Conservation (phyloP, 1,140 invertebrate genomes). For the Drosophila tristis region DNA sequence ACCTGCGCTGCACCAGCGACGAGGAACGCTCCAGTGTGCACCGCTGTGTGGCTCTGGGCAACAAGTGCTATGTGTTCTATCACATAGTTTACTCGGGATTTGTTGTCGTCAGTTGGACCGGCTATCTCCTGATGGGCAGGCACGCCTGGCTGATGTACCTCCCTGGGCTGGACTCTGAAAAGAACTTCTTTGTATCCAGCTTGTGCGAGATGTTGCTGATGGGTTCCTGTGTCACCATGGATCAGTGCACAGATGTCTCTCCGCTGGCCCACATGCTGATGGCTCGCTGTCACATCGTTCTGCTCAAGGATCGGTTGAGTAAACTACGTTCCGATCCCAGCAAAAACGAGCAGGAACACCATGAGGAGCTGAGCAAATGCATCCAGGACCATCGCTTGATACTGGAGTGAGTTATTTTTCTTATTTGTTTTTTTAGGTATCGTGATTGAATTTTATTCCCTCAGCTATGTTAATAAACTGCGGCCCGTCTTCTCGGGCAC, state of each 20-base stretch:
- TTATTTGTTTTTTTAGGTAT: no score
- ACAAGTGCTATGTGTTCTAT: conserved; percentile 6
- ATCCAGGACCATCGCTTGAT: conserved; percentile 39
- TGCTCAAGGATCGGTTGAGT: conserved; percentile 8
- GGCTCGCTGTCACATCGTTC: conserved; percentile 19
- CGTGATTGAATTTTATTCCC: neutral
- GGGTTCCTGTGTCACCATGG: neutral
- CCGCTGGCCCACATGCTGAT: conserved; percentile 27
- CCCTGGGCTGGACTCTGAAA: conserved; percentile 33
- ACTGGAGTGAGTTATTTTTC: conserved; percentile 9
- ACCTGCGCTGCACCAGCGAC: conserved; percentile 13
- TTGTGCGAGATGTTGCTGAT: conserved; percentile 29
- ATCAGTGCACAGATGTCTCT: conserved; percentile 25
- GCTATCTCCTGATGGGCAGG: neutral
- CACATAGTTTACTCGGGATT: conserved; percentile 15
- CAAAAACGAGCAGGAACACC: conserved; percentile 24
- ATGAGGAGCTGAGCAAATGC: conserved; percentile 28
- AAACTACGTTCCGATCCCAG: conserved; percentile 12
- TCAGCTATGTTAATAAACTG: conserved; percentile 28
- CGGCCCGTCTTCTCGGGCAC: conserved; percentile 41
- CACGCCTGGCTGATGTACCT: conserved; percentile 58
- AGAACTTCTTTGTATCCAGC: conserved; percentile 26
- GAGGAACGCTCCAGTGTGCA: conserved; percentile 14
- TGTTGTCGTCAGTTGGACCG: conserved; percentile 14
- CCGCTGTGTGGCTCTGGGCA: conserved; percentile 1